Percentiles rank a stretch among this genome's conserved stretches.
Evolutionary conservation across 2,888 invertebrate genomes (phyloP).

Genomic region (Lathronympha strigana): DNA sequence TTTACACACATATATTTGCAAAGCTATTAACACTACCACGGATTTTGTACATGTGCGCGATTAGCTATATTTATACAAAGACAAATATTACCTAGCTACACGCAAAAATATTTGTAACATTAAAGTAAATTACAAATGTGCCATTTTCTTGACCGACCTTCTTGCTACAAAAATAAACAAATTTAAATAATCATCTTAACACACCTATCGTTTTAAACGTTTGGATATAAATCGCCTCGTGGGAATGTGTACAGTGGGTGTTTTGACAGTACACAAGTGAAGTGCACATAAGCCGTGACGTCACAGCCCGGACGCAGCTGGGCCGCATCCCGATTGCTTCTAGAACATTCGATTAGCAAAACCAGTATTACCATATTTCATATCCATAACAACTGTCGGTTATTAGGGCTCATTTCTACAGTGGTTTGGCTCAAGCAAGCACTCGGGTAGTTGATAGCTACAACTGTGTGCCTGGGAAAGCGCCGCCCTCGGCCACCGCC

Average conservation of each 20-base stretch:
- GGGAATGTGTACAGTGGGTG: conserved; percentile 9
- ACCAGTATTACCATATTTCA: not conserved
- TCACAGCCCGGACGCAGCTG: conserved; percentile 56
- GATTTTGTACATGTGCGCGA: not conserved
- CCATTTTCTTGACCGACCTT: no score
- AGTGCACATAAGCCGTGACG: conserved; percentile 39
- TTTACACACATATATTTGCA: conserved; percentile 2
- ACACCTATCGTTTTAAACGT: conserved; percentile 2
- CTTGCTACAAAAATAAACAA: no score
- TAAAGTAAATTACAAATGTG: no score
- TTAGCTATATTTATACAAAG: not conserved
- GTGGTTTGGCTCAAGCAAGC: not conserved
- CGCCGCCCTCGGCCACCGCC: conserved; percentile 59
- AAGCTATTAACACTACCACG: not conserved
- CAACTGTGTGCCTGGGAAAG: conserved; percentile 61
- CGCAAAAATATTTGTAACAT: no score
- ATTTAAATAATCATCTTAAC: no score
- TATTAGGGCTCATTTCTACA: not conserved
- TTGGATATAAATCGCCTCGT: not conserved
- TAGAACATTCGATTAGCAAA: not conserved
- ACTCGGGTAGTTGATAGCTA: not conserved
- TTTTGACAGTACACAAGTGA: conserved; percentile 31
- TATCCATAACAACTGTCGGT: not conserved
- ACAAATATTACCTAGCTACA: no score
- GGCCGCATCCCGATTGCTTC: conserved; percentile 42